Evolutionary conservation across 2,888 invertebrate species (phyloP).

Genomic region (Melikaiella ostensackeni): DNA sequence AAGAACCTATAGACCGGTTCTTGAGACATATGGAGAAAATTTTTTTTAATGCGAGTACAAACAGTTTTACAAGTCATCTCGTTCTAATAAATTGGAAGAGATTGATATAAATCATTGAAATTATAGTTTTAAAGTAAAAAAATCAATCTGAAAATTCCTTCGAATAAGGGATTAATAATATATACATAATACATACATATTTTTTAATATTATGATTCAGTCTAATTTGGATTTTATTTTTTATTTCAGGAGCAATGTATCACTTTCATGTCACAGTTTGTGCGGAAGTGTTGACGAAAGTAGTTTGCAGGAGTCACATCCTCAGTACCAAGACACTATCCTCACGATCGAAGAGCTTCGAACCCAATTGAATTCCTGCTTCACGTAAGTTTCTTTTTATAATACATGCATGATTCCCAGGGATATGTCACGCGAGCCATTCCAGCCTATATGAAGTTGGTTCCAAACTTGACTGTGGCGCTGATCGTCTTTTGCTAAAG

Average conservation of each 20-base stretch:
- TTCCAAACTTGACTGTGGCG: no score
- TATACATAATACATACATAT: background rate
- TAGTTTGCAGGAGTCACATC: conserved; percentile 71
- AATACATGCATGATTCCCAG: no score
- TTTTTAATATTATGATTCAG: background rate
- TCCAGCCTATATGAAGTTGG: no score
- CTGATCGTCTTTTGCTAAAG: no score
- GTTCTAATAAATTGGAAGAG: background rate
- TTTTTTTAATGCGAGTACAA: background rate
- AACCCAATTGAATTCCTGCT: conserved; percentile 85
- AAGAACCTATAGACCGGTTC: background rate
- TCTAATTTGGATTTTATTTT: conserved; percentile 26
- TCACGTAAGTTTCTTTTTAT: conserved; percentile 78
- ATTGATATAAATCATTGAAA: background rate
- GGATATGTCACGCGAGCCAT: no score
- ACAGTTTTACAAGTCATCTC: conserved; percentile 1
- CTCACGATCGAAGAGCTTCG: conserved; percentile 86
- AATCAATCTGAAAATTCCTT: background rate
- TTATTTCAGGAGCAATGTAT: conserved; percentile 71
- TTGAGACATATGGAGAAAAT: background rate
- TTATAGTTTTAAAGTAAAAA: background rate
- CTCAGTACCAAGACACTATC: conserved; percentile 78
- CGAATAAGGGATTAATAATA: background rate
- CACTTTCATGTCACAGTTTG: conserved; percentile 71
- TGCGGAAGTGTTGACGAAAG: conserved; percentile 70